Percentiles rank a stretch among this genome's conserved stretches.
Evolutionary conservation across 2,888 invertebrate genomes (phyloP).

Genomic region (Crocallis elinguaria): DNA sequence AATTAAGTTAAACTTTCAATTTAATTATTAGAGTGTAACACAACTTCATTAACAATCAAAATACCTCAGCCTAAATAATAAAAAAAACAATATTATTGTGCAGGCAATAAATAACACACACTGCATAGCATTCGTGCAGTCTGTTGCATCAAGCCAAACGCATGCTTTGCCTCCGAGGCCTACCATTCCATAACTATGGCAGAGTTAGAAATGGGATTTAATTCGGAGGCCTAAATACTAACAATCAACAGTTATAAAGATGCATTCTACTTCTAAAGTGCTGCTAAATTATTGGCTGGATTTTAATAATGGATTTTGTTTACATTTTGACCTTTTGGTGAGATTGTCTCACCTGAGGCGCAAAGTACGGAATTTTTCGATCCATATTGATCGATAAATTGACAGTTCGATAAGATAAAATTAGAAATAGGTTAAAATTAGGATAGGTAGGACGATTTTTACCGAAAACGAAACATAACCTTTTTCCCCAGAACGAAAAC

Average conservation of each 20-base stretch:
- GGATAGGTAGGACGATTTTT: no score
- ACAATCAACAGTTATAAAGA: neutral
- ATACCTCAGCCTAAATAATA: neutral
- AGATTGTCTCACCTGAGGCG: no score
- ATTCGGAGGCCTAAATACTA: slow-evolving; percentile 46
- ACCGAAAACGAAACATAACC: no score
- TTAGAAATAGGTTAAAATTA: no score
- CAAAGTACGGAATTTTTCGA: no score
- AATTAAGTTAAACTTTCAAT: no score
- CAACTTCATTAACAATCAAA: neutral
- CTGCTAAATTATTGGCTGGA: neutral
- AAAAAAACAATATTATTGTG: slow-evolving; percentile 37
- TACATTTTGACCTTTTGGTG: no score
- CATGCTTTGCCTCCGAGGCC: slow-evolving; percentile 61
- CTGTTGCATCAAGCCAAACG: slow-evolving; percentile 53
- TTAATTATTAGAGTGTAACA: no score
- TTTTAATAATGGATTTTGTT: no score
- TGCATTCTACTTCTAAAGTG: neutral
- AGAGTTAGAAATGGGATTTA: slow-evolving; percentile 54
- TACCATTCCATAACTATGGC: slow-evolving; percentile 49
- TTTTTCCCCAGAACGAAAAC: no score
- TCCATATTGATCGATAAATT: no score
- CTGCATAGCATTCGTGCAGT: slow-evolving; percentile 30
- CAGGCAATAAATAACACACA: slow-evolving; percentile 58
- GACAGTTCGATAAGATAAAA: no score